Conservation (phyloP, 1,140 invertebrate species). For the Lepidotrigona ventralis region DNA sequence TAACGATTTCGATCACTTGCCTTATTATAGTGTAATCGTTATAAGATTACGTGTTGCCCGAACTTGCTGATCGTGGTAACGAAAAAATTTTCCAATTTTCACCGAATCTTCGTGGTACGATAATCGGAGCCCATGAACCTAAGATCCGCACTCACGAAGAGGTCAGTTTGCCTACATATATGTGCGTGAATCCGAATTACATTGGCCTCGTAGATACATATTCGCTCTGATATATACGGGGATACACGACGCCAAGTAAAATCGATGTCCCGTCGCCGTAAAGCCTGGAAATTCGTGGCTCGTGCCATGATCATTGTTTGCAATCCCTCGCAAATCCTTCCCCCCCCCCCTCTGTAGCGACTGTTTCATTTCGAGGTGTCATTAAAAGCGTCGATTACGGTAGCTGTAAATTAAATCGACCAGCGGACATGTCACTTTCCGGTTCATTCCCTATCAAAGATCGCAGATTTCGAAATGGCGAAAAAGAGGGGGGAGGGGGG, state of each 20-base stretch:
- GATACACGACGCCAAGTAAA: constrained; percentile 1
- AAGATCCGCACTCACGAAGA: background rate
- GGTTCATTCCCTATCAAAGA: no score
- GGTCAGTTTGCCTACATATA: no score
- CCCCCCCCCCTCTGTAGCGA: background rate
- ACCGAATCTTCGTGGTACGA: background rate
- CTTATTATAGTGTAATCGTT: no score
- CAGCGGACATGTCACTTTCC: no score
- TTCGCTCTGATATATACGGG: background rate
- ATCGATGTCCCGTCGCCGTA: background rate
- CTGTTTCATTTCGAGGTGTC: background rate
- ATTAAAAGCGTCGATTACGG: background rate
- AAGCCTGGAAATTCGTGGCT: constrained; percentile 4
- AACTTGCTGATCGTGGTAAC: no score
- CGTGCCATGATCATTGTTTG: background rate
- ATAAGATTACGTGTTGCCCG: no score
- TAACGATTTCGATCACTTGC: no score
- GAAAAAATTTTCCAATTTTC: no score
- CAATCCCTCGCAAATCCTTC: background rate
- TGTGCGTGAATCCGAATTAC: background rate
- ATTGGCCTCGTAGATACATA: no score
- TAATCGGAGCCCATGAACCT: no score
- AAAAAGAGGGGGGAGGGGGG: no score
- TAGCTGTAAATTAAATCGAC: background rate
- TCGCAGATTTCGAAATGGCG: background rate